Percentiles rank a stretch among this genome's conserved stretches.
These are phyloP conservation scores for Akabosia matsudoensis DNA, from an alignment of 1,140 invertebrate species.

Conservation along the genomic window DNA sequence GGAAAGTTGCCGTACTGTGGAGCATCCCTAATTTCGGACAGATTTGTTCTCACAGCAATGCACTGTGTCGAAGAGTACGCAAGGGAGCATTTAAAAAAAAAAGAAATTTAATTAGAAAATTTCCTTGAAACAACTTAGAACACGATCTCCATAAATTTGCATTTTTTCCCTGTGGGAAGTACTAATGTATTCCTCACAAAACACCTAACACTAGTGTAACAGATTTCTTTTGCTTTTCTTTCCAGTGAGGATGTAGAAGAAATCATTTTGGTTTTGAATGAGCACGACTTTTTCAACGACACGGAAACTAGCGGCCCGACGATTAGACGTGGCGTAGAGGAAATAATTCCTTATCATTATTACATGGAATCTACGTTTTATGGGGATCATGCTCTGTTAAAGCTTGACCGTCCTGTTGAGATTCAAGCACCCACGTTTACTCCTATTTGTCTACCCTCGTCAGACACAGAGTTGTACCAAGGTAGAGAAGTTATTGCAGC, in stretches of 20 bases:
- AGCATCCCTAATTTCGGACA: slow-evolving; percentile 43
- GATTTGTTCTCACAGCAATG: slow-evolving; percentile 44
- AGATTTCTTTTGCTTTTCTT: background rate
- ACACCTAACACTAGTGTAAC: too few relatives aligned
- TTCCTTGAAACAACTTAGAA: too few relatives aligned
- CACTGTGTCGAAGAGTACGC: slow-evolving; percentile 46
- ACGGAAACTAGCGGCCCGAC: slow-evolving; percentile 35
- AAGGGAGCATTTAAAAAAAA: background rate
- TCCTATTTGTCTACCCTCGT: slow-evolving; percentile 39
- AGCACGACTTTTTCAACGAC: slow-evolving; percentile 42
- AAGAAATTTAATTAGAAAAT: background rate
- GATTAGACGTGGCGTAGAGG: slow-evolving; percentile 30
- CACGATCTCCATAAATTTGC: too few relatives aligned
- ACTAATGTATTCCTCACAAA: too few relatives aligned
- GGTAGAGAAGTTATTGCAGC: slow-evolving; percentile 42
- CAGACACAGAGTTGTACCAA: slow-evolving; percentile 9
- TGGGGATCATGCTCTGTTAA: slow-evolving; percentile 39
- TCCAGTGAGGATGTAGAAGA: slow-evolving; percentile 40
- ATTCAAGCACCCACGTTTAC: slow-evolving; percentile 34
- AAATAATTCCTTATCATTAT: slow-evolving; percentile 44
- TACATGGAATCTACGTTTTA: slow-evolving; percentile 45
- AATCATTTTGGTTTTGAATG: slow-evolving; percentile 39
- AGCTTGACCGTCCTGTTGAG: slow-evolving; percentile 33
- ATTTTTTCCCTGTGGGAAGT: too few relatives aligned
- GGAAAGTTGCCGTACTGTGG: slow-evolving; percentile 44